Evolutionary conservation across 2,888 invertebrate species (phyloP).

Genomic region (Gari tellinella): DNA sequence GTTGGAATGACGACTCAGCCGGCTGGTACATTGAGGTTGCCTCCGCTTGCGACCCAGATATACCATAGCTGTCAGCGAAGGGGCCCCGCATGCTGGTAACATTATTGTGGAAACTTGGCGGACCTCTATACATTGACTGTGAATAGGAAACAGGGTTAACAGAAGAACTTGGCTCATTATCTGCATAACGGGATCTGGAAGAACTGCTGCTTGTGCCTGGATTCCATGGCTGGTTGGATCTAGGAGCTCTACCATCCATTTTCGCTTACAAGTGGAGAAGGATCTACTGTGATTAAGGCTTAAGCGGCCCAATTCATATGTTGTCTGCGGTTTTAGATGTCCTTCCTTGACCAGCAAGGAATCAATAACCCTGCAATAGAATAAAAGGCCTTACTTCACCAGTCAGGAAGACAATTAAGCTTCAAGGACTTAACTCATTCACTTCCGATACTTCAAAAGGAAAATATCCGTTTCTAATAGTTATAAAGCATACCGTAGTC

Average conservation of each 20-base stretch:
- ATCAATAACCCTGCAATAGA: not conserved
- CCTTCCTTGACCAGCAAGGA: too few relatives aligned
- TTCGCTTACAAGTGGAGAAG: too few relatives aligned
- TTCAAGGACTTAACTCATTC: too few relatives aligned
- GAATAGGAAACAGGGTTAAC: constrained; percentile 29
- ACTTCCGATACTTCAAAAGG: too few relatives aligned
- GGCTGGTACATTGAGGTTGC: constrained; percentile 59
- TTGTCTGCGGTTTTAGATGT: not conserved
- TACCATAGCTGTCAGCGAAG: constrained; percentile 28
- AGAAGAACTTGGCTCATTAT: constrained; percentile 39
- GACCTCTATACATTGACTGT: constrained; percentile 19
- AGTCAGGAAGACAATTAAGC: too few relatives aligned
- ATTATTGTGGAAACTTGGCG: constrained; percentile 3
- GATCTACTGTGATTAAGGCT: too few relatives aligned
- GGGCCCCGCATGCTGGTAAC: not conserved
- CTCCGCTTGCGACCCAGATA: constrained; percentile 25
- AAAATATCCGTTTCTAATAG: too few relatives aligned
- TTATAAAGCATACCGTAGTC: too few relatives aligned
- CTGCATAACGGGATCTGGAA: constrained; percentile 1
- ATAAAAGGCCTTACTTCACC: too few relatives aligned
- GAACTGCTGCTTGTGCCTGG: not conserved
- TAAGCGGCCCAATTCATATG: too few relatives aligned
- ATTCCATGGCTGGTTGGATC: not conserved
- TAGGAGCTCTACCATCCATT: too few relatives aligned
- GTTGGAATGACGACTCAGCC: constrained; percentile 66